Base-by-base conservation (phyloP, 1,140 invertebrate genomes). In the Aphelenchoides avenae region DNA sequence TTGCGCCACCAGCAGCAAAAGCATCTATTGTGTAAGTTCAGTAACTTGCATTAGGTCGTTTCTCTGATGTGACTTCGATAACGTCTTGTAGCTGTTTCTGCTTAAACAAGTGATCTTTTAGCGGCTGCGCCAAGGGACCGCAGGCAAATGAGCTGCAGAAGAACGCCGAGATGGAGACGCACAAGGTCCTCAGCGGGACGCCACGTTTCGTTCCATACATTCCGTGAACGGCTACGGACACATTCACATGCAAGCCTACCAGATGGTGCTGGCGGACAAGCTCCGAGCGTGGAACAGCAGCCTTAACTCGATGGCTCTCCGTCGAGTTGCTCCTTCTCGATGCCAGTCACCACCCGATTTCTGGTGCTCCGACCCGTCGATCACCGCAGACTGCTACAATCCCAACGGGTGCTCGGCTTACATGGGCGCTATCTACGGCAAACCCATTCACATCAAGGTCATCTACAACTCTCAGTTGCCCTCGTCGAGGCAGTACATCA, bases 351-450 rank as follows among this genome's bases (percentile, higher is more conserved):
- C 48, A 7, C 44, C 44, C 11, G 58, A 61, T 22, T 61, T 62
- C 33, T 61, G 58, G 58, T 61, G 58, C 20, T 51, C 42, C 24
- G 36, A 37, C 26, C 30, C 58, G 5, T n/a, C 43, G 9, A 65
- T 61, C 9, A 61, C 44, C 18, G 26, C 36, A 22, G 33, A 47
- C 11, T 61, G 58, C 48, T 61, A 26, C 30, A 39, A 48, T 37
- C 5, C 24, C n/a, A 40, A 30, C 18, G 44, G 44, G 18, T 61
- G 58, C 29, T 31, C 20, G 11, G 15, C 30, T 11, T 62, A 61
- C 33, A 11, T 39, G n/a, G 33, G 44, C 5, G 47, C 30, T 11
- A 62, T 61, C 33, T 49, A 42, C 11, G 44, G 57, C n/a, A 44
- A 41, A 31, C 58, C 57, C 18, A 33, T 60, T 29, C 29, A 60